Conservation (phyloP, 2,797 vertebrate species). For the Myripristis murdjan region DNA sequence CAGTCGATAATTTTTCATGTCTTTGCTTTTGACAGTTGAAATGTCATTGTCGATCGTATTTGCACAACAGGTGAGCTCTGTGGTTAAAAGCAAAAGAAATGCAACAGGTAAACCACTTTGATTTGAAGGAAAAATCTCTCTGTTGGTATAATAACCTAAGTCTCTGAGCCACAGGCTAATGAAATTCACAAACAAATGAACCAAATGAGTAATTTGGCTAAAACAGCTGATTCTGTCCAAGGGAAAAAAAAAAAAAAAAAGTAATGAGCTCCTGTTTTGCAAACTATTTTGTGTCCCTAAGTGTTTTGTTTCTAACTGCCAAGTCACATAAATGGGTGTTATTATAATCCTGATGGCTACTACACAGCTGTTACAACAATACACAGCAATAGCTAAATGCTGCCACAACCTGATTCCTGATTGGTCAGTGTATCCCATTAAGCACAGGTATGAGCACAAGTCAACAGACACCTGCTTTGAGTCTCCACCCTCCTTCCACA, state of each 20-base stretch:
- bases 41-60: neutral
- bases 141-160: constrained; percentile 44
- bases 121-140: constrained; percentile 17
- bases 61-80: constrained; percentile 32
- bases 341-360: constrained; percentile 79
- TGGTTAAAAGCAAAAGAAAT: constrained; percentile 43
- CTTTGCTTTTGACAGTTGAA: neutral
- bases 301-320: constrained; percentile 69
- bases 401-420: constrained; percentile 66
- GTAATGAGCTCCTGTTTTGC: constrained; percentile 20
- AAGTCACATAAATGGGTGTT: constrained; percentile 89
- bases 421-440: constrained; percentile 89
- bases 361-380: constrained; percentile 83
- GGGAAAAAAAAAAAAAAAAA: neutral
- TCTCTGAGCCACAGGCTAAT: constrained; percentile 25
- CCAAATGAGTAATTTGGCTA: neutral
- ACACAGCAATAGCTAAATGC: constrained; percentile 63
- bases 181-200: constrained; percentile 11
- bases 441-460: constrained; percentile 75
- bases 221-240: constrained; percentile 20
- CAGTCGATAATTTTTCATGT: constrained; percentile 50
- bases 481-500: constrained; percentile 36
- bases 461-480: constrained; percentile 37
- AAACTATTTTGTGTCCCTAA: neutral
- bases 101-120: constrained; percentile 14